Conservation (phyloP, 2,797 vertebrate genomes). For the Phaenicophaeus curvirostris region DNA sequence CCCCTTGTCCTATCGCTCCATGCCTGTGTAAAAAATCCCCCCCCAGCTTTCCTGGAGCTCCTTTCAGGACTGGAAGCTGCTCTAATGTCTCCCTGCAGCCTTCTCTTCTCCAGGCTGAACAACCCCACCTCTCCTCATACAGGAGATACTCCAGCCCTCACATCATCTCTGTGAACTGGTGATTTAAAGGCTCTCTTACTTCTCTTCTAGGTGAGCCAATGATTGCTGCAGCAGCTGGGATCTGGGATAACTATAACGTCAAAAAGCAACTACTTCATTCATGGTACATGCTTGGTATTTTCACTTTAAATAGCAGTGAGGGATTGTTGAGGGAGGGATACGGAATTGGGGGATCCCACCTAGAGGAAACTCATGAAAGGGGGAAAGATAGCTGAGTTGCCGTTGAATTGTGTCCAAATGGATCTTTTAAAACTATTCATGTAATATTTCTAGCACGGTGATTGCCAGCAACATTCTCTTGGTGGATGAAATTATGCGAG, state of each 20-base stretch:
- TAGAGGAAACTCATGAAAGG: background rate
- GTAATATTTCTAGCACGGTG: constrained; percentile 84
- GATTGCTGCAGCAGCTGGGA: constrained; percentile 89
- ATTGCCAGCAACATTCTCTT: constrained; percentile 97
- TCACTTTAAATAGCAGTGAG: fast-evolving
- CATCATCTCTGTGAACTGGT: fast-evolving
- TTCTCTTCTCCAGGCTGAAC: too few relatives aligned
- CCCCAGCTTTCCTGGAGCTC: too few relatives aligned
- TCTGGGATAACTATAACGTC: constrained; percentile 98
- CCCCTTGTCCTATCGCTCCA: too few relatives aligned
- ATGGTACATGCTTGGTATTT: constrained; percentile 79
- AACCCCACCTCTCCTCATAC: too few relatives aligned
- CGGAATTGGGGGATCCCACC: fast-evolving
- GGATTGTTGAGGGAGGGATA: background rate
- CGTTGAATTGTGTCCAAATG: background rate
- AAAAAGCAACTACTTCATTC: constrained; percentile 98
- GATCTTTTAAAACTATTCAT: background rate
- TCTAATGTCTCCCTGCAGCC: too few relatives aligned
- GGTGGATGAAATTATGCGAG: constrained; percentile 98
- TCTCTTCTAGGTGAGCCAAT: constrained; percentile 89
- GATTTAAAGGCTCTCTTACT: background rate
- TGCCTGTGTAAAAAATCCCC: too few relatives aligned
- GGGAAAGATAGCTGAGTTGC: background rate
- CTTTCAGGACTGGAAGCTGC: too few relatives aligned
- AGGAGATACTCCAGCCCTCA: too few relatives aligned